These are phyloP conservation scores for Halcyon senegalensis DNA, from an alignment of 2,113 vertebrate species.

Conservation along the genomic window DNA sequence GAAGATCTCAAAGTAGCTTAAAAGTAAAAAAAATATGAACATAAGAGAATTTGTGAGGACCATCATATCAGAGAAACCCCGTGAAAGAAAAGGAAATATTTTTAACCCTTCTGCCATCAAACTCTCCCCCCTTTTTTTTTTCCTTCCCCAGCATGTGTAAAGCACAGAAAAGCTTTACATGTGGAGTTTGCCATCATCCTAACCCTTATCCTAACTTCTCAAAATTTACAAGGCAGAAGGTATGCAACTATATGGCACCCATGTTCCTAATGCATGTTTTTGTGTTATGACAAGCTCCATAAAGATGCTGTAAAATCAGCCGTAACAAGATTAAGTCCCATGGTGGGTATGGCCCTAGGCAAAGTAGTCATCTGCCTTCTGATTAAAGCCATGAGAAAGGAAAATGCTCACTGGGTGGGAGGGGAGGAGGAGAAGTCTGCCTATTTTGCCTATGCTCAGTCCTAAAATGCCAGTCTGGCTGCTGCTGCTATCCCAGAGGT, in stretches of 20 bases:
- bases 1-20: not conserved
- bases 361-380: not conserved
- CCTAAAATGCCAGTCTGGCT: not conserved
- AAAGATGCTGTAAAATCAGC: not conserved
- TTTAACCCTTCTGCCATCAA: not conserved
- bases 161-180: not conserved
- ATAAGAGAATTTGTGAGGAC: not conserved
- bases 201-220: not conserved
- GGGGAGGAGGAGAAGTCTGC: not conserved
- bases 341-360: not conserved
- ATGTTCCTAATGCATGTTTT: not conserved
- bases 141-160: not conserved
- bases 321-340: not conserved
- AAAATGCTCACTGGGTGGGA: not conserved
- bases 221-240: not conserved
- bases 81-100: not conserved
- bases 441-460: not conserved
- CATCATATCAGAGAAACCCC: not conserved
- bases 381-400: not conserved
- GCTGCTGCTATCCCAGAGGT: not conserved
- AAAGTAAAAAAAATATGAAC: not conserved
- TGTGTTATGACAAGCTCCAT: not conserved
- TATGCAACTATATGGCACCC: not conserved
- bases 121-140: not conserved
- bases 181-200: not conserved